Conservation (phyloP, 2,888 invertebrate genomes). For the Slavum lentiscoides region DNA sequence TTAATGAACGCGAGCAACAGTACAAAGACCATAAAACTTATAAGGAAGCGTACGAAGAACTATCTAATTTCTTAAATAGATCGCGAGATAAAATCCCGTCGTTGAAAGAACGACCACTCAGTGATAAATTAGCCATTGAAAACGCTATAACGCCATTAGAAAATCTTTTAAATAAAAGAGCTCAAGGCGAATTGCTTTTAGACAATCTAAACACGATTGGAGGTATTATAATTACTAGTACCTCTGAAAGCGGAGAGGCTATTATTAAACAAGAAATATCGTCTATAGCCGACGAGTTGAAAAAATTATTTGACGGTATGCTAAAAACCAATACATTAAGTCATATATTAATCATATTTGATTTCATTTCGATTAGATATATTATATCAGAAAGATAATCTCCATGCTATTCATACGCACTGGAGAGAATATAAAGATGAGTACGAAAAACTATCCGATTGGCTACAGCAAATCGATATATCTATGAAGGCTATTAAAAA, state of each 20-base stretch:
- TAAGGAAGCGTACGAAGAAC: conserved; percentile 88
- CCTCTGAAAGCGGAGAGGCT: conserved; percentile 77
- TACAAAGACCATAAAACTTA: conserved; percentile 85
- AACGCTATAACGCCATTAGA: conserved; percentile 86
- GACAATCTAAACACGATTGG: conserved; percentile 87
- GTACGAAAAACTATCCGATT: conserved; percentile 86
- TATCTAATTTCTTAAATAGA: conserved; percentile 84
- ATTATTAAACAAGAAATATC: conserved; percentile 83
- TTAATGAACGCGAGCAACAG: conserved; percentile 80
- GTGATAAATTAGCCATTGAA: conserved; percentile 86
- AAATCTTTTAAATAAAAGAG: conserved; percentile 82
- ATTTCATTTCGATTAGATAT: conserved; percentile 66
- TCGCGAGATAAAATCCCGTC: conserved; percentile 88
- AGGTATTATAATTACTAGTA: conserved; percentile 81
- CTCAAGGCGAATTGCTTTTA: conserved; percentile 83
- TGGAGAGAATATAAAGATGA: conserved; percentile 93
- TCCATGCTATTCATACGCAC: conserved; percentile 79
- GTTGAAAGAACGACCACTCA: conserved; percentile 78
- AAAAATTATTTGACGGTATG: conserved; percentile 73
- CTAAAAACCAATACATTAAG: not conserved
- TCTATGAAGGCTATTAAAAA: conserved; percentile 88
- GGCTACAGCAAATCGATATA: conserved; percentile 90
- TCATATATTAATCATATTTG: conserved; percentile 10
- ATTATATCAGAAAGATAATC: conserved; percentile 78
- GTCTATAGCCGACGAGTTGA: conserved; percentile 81